Evolutionary conservation across 1,140 invertebrate genomes (phyloP).

Genomic region (Gryllus bimaculatus): DNA sequence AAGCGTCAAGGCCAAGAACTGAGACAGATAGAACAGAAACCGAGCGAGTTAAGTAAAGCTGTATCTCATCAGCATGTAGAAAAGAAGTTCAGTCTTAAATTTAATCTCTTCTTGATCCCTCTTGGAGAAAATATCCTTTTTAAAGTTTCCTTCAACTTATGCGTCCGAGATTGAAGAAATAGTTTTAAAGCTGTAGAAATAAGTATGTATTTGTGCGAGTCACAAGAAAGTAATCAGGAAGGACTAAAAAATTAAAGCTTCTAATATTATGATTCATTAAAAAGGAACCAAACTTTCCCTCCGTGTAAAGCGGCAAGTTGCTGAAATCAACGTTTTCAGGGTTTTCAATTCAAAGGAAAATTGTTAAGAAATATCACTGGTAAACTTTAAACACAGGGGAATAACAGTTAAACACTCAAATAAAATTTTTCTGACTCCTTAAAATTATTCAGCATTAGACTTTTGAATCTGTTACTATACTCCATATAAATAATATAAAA

Average conservation of each 20-base stretch:
- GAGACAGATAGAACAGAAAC: constrained; percentile 1
- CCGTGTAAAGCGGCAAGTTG: no score
- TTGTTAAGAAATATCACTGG: no score
- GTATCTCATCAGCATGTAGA: constrained; percentile 4
- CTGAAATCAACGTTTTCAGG: no score
- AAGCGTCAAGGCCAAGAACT: not conserved
- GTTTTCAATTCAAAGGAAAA: no score
- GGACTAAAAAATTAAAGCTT: not conserved
- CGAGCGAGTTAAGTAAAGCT: not conserved
- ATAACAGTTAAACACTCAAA: no score
- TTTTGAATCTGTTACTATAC: no score
- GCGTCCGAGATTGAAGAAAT: not conserved
- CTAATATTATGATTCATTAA: no score
- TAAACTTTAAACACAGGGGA: no score
- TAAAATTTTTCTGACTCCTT: no score
- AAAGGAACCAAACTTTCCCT: no score
- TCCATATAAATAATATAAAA: no score
- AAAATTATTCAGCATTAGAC: no score
- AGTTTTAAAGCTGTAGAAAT: not conserved
- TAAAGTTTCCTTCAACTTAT: not conserved
- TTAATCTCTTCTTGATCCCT: constrained; percentile 1
- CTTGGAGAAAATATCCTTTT: not conserved
- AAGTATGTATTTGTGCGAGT: not conserved
- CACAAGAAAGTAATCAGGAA: not conserved
- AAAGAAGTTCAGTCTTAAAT: not conserved